Conservation (phyloP, 2,113 vertebrate genomes). For the Catharus fuscescens region DNA sequence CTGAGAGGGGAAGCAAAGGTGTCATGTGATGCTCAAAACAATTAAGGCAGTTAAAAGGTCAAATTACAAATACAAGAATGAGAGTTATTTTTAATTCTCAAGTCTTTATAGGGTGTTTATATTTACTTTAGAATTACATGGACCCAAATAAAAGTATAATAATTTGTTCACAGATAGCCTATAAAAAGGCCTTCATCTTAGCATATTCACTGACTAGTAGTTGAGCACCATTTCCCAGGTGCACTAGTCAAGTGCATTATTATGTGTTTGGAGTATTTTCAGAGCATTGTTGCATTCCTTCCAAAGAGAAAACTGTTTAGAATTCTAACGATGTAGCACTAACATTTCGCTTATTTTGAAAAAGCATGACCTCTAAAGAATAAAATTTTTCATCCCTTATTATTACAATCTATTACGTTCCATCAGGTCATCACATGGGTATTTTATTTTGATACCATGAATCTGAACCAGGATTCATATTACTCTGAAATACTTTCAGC, state of each 20-base stretch:
- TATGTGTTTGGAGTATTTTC: background rate
- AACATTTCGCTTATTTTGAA: background rate
- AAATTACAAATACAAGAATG: background rate
- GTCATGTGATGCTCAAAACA: background rate
- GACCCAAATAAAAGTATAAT: background rate
- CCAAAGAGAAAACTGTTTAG: background rate
- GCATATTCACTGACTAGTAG: background rate
- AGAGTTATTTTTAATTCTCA: background rate
- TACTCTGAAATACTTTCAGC: background rate
- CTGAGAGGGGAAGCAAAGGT: background rate
- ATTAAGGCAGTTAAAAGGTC: background rate
- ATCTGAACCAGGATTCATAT: background rate
- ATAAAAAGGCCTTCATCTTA: background rate
- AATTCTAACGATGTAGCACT: background rate
- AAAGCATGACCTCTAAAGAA: background rate
- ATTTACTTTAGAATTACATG: background rate
- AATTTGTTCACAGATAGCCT: background rate
- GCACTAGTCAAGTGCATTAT: background rate
- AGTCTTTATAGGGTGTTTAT: background rate
- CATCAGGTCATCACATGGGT: background rate
- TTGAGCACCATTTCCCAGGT: background rate
- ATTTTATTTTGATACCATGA: background rate
- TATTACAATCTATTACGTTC: background rate
- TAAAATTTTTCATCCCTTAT: background rate
- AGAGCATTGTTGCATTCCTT: background rate